phyloP scores from a whole-genome alignment of 2,113 vertebrate species.

The Nothocercus nigrocapillus region DNA sequence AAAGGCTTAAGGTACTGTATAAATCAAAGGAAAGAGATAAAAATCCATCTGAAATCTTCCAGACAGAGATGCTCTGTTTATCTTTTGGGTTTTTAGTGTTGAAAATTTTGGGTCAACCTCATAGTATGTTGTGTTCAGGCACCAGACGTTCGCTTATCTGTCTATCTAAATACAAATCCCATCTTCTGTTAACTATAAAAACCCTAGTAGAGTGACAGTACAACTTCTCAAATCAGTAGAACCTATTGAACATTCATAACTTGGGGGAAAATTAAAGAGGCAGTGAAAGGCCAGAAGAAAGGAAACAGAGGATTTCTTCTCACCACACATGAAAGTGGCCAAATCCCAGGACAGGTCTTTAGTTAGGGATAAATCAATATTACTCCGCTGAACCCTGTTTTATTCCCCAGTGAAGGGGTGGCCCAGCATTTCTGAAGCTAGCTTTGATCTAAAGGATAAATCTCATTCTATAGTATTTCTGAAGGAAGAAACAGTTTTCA shows the following conservation, averaged over 20 bases:
- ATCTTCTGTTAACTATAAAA: conserved; percentile 63
- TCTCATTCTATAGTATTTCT: not conserved
- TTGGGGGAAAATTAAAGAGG: conserved; percentile 43
- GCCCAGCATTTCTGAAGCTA: not conserved
- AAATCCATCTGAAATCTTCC: conserved; percentile 12
- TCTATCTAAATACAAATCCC: conserved; percentile 61
- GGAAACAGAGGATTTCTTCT: conserved; percentile 38
- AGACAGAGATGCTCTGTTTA: not conserved
- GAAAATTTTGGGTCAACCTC: conserved; percentile 52
- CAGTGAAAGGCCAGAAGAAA: conserved; percentile 38
- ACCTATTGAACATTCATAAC: conserved; percentile 21
- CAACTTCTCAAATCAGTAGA: conserved; percentile 46
- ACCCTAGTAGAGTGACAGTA: conserved; percentile 38
- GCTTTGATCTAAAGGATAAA: not conserved
- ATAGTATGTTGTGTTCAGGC: conserved; percentile 5
- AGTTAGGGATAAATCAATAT: not conserved
- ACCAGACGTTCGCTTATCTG: conserved; percentile 52
- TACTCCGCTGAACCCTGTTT: not conserved
- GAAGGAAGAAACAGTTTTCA: not conserved
- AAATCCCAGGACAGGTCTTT: conserved; percentile 11
- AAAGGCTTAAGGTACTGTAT: not conserved
- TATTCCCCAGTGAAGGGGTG: not conserved
- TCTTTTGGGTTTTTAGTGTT: conserved; percentile 16
- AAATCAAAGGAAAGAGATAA: conserved; percentile 33
- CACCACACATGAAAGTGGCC: not conserved